phyloP scores from a whole-genome alignment of 2,797 vertebrate species.

The Micropoecilia bifurca region DNA sequence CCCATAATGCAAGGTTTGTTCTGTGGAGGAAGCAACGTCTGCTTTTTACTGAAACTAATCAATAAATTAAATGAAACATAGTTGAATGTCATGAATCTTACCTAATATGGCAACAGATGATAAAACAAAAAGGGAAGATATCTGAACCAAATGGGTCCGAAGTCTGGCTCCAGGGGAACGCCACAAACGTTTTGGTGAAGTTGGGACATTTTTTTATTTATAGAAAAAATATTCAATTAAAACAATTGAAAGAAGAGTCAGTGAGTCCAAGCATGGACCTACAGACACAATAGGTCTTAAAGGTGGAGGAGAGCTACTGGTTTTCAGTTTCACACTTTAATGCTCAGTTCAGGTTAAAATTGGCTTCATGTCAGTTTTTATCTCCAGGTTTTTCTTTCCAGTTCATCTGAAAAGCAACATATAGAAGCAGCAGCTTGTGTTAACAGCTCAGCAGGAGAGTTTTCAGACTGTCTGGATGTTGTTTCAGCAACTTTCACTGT shows the following conservation, averaged over 20 bases:
- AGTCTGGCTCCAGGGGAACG: background rate
- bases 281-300: background rate
- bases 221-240: background rate
- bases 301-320: background rate
- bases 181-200: background rate
- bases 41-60: background rate
- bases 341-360: background rate
- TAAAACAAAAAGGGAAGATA: background rate
- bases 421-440: background rate
- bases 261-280: too few species aligned
- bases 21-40: background rate
- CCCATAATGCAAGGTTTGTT: background rate
- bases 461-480: conserved; percentile 11
- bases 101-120: background rate
- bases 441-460: conserved; percentile 7
- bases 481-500: conserved; percentile 8
- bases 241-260: background rate
- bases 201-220: background rate
- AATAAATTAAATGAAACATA: background rate
- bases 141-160: background rate
- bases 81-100: background rate
- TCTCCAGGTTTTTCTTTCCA: background rate
- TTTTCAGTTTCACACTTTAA: background rate
- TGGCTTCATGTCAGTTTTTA: background rate
- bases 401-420: conserved; percentile 1